Evolutionary conservation across 1,140 invertebrate species (phyloP), one percentile per base, ranked within the genome.

Genomic region (Platyura marginata): DNA sequence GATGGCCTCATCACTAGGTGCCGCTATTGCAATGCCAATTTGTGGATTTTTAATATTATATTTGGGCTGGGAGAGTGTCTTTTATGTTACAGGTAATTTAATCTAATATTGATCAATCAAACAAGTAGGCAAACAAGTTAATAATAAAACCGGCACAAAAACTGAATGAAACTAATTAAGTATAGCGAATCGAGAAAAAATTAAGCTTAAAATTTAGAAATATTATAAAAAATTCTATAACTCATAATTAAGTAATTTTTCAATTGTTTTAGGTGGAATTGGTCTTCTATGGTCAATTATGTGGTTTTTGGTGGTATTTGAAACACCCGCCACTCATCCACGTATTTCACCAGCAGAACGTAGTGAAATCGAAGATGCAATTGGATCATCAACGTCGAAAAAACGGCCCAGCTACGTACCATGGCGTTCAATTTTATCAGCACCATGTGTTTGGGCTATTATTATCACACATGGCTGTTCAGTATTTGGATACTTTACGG

Each of bases 401-500:
- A 70, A 69, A 52, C 60, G 81, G 67, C 71, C 72, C 48, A 62
- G 67, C 25, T 56, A 70, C 23, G 77, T 85, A 1, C 90, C 91
- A 1, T 95, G 90, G 90, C 64, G 62, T 29, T 53, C 67, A 19
- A 71, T 97, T 46, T 59, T 95, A 5, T 77, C 72, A 1, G 92
- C 89, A 0, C 52, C 69, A 1, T 81, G 89, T 0, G 88, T 96
- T 3, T 93, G 87, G 86, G 89, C 90, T 2, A 88, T 95, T 53
- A 73, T 94, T 41, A 61, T 91, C 16, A 86, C 85, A 0, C 91
- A 96, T 57, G 84, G 78, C 25, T 78, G 84, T 42, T 88, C 88
- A 46, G 91, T 95, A 45, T 97, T 91, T 68, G 85, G 88, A 1
- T 94, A 91, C 65, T 95, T 95, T 65, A 94, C 86, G 3, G 77